phyloP scores from a whole-genome alignment of 1,140 invertebrate genomes.

The Brachionus rotundiformis region DNA sequence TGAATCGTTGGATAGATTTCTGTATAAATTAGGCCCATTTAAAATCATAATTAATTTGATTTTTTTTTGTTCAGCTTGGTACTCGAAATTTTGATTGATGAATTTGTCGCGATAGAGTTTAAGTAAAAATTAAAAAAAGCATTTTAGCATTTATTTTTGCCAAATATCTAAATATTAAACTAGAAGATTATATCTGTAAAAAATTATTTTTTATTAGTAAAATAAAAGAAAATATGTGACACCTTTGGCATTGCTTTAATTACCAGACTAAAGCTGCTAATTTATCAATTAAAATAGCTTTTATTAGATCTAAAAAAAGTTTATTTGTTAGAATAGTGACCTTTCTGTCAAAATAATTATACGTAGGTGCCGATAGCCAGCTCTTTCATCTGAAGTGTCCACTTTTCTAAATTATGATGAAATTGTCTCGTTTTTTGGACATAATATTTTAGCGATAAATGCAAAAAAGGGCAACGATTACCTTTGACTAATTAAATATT shows the following conservation, averaged over 20 bases:
- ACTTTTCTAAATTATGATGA: background rate
- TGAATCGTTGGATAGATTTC: background rate
- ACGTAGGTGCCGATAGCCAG: too few species aligned
- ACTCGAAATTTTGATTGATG: too few species aligned
- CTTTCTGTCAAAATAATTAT: too few species aligned
- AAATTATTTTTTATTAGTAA: too few species aligned
- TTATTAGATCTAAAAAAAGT: background rate
- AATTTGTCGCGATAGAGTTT: too few species aligned
- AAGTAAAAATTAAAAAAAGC: background rate
- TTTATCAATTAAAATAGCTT: background rate
- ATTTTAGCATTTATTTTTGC: background rate
- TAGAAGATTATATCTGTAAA: too few species aligned
- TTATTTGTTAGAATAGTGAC: too few species aligned
- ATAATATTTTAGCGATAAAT: background rate
- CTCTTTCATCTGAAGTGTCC: too few species aligned
- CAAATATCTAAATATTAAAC: background rate
- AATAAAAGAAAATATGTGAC: too few species aligned
- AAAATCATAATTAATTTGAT: background rate
- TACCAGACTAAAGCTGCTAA: background rate
- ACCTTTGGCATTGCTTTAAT: too few species aligned
- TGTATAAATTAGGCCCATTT: constrained; percentile 8
- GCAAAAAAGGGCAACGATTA: background rate
- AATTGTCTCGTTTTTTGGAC: background rate
- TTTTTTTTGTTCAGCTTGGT: background rate
- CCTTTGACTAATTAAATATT: too few species aligned